Base-by-base conservation (phyloP, 2,797 vertebrate genomes). In the Catamblyrhynchus diadema region DNA sequence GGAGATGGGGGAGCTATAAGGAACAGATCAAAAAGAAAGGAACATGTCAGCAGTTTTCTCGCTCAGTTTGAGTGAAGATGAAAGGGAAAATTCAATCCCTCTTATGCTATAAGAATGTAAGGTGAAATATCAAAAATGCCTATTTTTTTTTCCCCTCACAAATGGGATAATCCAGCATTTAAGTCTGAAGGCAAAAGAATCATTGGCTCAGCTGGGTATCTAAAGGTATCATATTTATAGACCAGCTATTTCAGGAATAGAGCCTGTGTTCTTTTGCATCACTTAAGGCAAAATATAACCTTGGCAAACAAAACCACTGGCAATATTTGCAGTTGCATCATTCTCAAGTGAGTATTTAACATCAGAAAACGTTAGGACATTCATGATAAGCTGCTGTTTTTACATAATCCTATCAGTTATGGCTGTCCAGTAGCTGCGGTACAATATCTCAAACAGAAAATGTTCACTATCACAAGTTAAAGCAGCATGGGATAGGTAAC, bases 191-290 rank as follows among this genome's bases (percentile, higher is more conserved):
- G 90, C 87, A 95, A 50, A 86, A 85, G 77, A 91, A 74, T 61
- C 86, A 92, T 86, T 95, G 86, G 95, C 91, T 92, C 81, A 85
- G 90, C 90, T 94, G 93, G 83, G 44, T 95, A 94, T 89, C 92
- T 92, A 94, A 97, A 97, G 95, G 95, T 96, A 88, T 91, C 82
- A 19, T 96, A 97, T 97, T 97, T 97, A 96, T 97, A 97, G 96
- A 95, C 85, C 57, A 82, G 81, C 95, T 97, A 96, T 97, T 97
- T 96, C 92, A 96, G 95, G 96, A 95, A 74, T 65, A 75, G 88
- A 96, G 92, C 73, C 93, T 93, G 59, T 90, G 94, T 96, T 96
- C 93, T 96, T 95, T 92, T 96, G 90, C 94, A 96, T 96, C 90
- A 93, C 95, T 95, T 95, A 93, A 91, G 94, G 94, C 94, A 93